phyloP scores from a whole-genome alignment of 2,797 vertebrate genomes.

The Onychomys torridus region DNA sequence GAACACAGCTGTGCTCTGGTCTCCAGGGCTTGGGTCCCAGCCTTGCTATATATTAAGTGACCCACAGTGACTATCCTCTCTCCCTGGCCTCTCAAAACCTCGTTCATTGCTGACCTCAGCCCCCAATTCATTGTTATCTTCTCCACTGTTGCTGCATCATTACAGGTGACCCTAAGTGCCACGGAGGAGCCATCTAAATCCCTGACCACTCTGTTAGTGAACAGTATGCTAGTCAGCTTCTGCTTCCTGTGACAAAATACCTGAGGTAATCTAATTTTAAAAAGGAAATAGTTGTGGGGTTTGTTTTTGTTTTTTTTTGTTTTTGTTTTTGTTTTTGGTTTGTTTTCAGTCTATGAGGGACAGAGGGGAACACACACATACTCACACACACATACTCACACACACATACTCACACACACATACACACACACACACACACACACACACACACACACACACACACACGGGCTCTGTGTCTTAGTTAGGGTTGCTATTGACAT shows the following conservation, averaged over 20 bases:
- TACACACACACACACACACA: too few species aligned
- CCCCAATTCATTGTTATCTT: not conserved
- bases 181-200: not conserved
- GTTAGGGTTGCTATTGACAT: too few species aligned
- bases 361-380: not conserved
- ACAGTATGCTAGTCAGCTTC: not conserved
- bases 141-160: not conserved
- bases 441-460: too few species aligned
- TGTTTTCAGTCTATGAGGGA: not conserved
- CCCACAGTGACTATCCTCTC: not conserved
- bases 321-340: too few species aligned
- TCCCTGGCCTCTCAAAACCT: not conserved
- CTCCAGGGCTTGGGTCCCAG: not conserved
- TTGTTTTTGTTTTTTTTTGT: too few species aligned
- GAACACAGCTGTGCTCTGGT: not conserved
- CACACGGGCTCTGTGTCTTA: too few species aligned
- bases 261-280: not conserved
- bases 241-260: not conserved
- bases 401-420: not conserved
- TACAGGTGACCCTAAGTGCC: not conserved
- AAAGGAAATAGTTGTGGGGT: too few species aligned
- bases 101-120: not conserved
- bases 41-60: not conserved
- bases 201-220: not conserved
- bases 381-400: too few species aligned